Base-by-base conservation (phyloP, 2,113 vertebrate genomes). In the Ascaphus truei region DNA sequence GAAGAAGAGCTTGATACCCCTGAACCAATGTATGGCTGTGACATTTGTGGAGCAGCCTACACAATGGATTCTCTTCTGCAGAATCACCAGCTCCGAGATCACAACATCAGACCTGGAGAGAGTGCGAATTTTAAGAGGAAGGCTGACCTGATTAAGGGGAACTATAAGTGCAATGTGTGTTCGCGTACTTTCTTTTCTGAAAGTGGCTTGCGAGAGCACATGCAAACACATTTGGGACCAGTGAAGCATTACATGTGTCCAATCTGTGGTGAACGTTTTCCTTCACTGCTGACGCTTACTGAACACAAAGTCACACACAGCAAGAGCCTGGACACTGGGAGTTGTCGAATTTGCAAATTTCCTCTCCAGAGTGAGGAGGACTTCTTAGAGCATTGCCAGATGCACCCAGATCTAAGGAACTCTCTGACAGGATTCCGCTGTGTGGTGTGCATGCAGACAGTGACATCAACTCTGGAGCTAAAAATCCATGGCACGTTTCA, bases 191-290 rank as follows among this genome's bases (percentile, higher is more conserved):
- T 99, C 90, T 99, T 99, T 85, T 99, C 97, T 1, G 97, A 99
- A 82, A 88, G 93, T 1, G 97, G 97, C 23, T 92, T 99, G 52
- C 92, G 96, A 33, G 97, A 99, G 61, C 97, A 99, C 73, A 95
- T 96, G 91, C 97, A 99, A 85, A 99, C 97, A 26, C 97, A 99
- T 90, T 86, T 98, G 68, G 97, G 97, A 72, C 97, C 97, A 6
- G 97, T 98, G 76, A 99, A 99, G 83, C 97, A 99, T 84, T 99
- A 99, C 74, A 98, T 99, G 97, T 99, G 97, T 80, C 97, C 97
- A 9, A 99, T 99, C 80, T 99, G 97, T 30, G 97, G 97, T 0
- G 97, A 99, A 77, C 90, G 97, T 29, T 99, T 99, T 82, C 97
- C 97, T 0, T 99, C 97, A 47, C 92, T 99, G 75, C 90, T 99